Conservation (phyloP, 2,797 vertebrate species). For the Mormyrus hasselquistii region DNA sequence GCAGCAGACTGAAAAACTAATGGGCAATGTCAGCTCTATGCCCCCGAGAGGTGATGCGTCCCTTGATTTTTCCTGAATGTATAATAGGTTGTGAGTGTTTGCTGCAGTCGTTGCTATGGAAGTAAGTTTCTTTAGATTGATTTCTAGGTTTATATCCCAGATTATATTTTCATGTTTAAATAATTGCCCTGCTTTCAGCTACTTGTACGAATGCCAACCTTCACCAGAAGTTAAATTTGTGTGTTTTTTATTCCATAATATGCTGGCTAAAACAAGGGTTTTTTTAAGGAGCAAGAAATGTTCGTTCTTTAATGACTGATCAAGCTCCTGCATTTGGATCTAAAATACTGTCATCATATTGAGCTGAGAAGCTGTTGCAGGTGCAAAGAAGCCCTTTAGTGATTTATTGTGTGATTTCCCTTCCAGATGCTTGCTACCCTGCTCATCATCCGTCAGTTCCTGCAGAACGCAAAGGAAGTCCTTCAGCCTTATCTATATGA, state of each 20-base stretch:
- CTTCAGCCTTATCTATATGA: constrained; percentile 90
- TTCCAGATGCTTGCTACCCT: constrained; percentile 91
- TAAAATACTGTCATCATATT: neutral
- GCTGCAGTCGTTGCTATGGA: neutral
- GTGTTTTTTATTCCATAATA: neutral
- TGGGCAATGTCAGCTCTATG: neutral
- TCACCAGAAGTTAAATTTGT: neutral
- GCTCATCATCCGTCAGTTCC: constrained; percentile 91
- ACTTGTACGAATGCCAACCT: neutral
- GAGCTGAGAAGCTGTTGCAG: neutral
- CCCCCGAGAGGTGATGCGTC: neutral
- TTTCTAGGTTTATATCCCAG: neutral
- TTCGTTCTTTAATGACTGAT: neutral
- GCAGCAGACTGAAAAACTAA: neutral
- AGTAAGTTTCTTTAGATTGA: neutral
- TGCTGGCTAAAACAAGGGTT: neutral
- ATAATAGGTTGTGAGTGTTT: neutral
- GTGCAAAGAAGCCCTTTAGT: neutral
- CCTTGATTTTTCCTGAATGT: neutral
- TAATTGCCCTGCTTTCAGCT: neutral
- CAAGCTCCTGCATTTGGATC: neutral
- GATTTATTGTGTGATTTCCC: neutral
- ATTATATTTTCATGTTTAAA: neutral
- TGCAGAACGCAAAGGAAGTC: constrained; percentile 90
- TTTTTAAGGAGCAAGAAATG: neutral